phyloP scores from a whole-genome alignment of 2,888 invertebrate genomes.

The Acleris sparsana region DNA sequence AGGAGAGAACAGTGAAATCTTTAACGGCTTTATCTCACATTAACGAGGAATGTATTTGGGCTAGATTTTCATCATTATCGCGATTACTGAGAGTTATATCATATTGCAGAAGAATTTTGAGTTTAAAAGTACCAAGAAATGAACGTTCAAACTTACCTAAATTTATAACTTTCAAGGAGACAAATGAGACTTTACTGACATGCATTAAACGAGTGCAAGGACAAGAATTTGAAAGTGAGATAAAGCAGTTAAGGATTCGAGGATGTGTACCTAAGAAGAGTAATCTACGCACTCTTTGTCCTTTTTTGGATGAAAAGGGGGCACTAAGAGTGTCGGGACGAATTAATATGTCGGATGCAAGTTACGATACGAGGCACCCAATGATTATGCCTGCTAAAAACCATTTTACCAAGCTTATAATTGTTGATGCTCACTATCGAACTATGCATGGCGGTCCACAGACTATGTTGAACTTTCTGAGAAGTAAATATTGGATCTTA shows the following conservation, averaged over 20 bases:
- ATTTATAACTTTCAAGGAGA: conserved; percentile 9
- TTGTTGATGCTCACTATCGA: conserved; percentile 37
- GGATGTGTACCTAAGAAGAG: conserved; percentile 20
- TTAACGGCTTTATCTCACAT: conserved; percentile 2
- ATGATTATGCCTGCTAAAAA: conserved; percentile 34
- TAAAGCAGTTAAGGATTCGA: conserved; percentile 15
- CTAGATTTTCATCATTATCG: conserved; percentile 24
- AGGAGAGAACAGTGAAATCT: conserved; percentile 13
- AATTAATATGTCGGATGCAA: conserved; percentile 1
- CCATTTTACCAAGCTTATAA: conserved; percentile 32
- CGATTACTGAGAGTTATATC: conserved; percentile 22
- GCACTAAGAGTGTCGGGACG: conserved; percentile 32
- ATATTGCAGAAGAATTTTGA: conserved; percentile 32
- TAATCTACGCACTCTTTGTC: conserved; percentile 16
- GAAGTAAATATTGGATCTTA: conserved; percentile 36
- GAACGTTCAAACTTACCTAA: conserved; percentile 1
- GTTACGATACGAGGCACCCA: conserved; percentile 35
- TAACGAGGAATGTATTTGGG: conserved; percentile 8
- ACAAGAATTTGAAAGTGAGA: background rate
- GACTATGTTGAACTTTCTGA: conserved; percentile 38
- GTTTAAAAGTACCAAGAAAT: conserved; percentile 12
- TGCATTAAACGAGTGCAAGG: conserved; percentile 27
- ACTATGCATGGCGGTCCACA: conserved; percentile 43
- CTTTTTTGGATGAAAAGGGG: conserved; percentile 28
- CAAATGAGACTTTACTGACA: conserved; percentile 6